Conservation (phyloP, 2,113 vertebrate species). For the Odocoileus virginianus region DNA sequence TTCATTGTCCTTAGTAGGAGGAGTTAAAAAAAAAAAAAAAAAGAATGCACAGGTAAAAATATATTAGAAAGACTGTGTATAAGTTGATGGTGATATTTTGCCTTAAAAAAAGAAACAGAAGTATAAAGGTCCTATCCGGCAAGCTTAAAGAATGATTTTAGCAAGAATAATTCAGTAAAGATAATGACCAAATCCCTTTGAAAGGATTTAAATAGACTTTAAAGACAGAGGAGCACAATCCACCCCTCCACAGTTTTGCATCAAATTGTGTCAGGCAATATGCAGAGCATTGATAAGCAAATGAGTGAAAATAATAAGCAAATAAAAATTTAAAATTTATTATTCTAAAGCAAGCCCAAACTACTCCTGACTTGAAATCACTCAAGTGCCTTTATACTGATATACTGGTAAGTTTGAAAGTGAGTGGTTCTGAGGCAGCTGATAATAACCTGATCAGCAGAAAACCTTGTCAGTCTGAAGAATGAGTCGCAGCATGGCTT, state of each 20-base stretch:
- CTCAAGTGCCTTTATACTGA: neutral
- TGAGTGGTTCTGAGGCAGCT: neutral
- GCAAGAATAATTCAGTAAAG: slow-evolving; percentile 2
- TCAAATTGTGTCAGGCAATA: slow-evolving; percentile 26
- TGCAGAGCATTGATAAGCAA: slow-evolving; percentile 60
- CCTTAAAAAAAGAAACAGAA: neutral
- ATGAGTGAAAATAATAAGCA: slow-evolving; percentile 27
- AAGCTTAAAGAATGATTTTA: neutral
- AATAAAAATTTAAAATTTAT: neutral
- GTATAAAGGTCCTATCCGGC: neutral
- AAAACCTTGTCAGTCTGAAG: neutral
- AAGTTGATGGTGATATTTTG: neutral
- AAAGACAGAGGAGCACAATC: neutral
- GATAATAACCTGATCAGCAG: neutral
- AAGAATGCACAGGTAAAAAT: neutral
- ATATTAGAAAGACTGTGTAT: neutral
- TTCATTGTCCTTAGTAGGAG: neutral
- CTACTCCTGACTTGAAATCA: neutral
- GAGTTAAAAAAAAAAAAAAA: neutral
- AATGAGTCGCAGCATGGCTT: neutral
- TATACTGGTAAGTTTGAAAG: neutral
- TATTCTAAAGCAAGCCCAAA: neutral
- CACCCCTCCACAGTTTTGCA: neutral
- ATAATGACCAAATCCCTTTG: slow-evolving; percentile 41
- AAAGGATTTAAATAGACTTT: slow-evolving; percentile 45